These are phyloP conservation scores for Micoletzkya japonica DNA, from an alignment of 2,888 invertebrate genomes.

Conservation along the genomic window DNA sequence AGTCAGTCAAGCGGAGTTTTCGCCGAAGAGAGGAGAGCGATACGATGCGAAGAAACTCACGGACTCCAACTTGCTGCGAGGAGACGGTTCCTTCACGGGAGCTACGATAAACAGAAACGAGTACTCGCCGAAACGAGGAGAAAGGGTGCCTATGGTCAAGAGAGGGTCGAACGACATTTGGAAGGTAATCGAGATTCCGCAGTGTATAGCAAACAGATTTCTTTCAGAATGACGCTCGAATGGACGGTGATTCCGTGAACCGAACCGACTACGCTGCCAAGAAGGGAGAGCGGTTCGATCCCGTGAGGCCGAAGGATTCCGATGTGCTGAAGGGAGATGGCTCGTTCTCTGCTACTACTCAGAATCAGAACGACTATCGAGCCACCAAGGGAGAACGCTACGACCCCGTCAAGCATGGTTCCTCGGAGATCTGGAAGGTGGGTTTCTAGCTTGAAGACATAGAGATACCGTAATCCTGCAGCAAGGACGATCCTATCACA, in stretches of 20 bases:
- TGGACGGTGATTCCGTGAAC: constrained; percentile 31
- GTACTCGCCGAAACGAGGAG: constrained; percentile 36
- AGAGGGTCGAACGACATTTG: constrained; percentile 29
- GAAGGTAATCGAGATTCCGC: constrained; percentile 30
- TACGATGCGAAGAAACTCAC: constrained; percentile 36
- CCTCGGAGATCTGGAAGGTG: constrained; percentile 35
- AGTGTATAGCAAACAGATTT: background rate
- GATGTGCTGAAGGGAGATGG: constrained; percentile 36
- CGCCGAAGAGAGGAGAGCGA: constrained; percentile 37
- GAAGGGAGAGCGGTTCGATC: constrained; percentile 32
- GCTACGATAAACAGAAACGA: constrained; percentile 38
- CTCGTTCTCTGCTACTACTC: constrained; percentile 36
- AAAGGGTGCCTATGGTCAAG: constrained; percentile 30
- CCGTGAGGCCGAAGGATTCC: constrained; percentile 30
- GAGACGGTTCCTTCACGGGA: constrained; percentile 38
- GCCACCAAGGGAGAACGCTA: constrained; percentile 35
- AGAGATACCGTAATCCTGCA: background rate
- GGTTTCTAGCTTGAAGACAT: background rate
- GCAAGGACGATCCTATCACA: no score
- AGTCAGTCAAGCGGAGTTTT: constrained; percentile 36
- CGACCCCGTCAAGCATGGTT: constrained; percentile 19
- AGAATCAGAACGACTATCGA: constrained; percentile 37
- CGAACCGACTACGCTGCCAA: constrained; percentile 33
- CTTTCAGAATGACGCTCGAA: constrained; percentile 14
- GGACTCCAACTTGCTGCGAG: constrained; percentile 44